Conservation (phyloP, 2,888 invertebrate species). For the Epistrophe eligans region DNA sequence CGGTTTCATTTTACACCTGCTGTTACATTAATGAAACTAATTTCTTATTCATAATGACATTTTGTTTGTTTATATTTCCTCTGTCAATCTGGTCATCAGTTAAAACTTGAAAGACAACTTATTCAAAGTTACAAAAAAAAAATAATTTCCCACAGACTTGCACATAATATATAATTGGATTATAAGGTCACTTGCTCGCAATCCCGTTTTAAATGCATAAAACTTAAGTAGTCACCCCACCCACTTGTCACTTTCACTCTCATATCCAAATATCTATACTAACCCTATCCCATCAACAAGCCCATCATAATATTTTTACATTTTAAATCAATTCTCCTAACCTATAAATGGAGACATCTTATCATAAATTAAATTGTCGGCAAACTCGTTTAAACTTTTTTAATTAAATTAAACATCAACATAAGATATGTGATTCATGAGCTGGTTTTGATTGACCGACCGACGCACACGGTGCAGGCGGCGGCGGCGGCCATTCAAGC, state of each 20-base stretch:
- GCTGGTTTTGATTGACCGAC: conserved; percentile 36
- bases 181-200: conserved; percentile 7
- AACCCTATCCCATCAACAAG: not conserved
- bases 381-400: not conserved
- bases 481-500: not conserved
- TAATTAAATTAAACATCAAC: conserved; percentile 42
- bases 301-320: conserved; percentile 11
- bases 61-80: conserved; percentile 31
- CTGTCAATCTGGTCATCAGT: conserved; percentile 12
- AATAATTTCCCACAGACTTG: conserved; percentile 22
- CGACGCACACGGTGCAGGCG: not conserved
- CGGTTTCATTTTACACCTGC: conserved; percentile 6
- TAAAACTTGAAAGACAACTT: conserved; percentile 19
- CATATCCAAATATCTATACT: not conserved
- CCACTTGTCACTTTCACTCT: conserved; percentile 10
- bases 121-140: not conserved
- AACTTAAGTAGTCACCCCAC: not conserved
- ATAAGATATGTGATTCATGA: conserved; percentile 59
- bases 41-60: not conserved
- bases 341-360: conserved; percentile 1
- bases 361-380: conserved; percentile 19
- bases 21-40: not conserved
- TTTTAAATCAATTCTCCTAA: conserved; percentile 16
- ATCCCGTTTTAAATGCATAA: not conserved
- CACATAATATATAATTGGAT: conserved; percentile 5